Evolutionary conservation across 2,888 invertebrate species (phyloP).

Genomic region (Ommatoiulus sabulosus): DNA sequence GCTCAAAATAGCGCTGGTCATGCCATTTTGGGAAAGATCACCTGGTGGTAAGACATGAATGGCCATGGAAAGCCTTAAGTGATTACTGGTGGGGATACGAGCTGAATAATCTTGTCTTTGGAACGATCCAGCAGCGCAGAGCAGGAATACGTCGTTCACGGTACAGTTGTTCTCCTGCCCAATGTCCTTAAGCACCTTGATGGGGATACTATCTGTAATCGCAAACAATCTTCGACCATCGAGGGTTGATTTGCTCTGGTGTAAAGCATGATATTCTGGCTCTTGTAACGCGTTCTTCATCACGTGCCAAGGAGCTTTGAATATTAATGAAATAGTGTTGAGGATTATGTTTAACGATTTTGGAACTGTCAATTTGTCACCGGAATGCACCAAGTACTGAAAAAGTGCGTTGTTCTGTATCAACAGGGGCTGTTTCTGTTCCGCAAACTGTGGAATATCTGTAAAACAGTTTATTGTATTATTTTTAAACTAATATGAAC

Average conservation of each 20-base stretch:
- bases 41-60: neutral
- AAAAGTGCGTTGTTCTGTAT: neutral
- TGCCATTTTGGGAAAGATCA: neutral
- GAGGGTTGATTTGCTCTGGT: neutral
- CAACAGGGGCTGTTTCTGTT: neutral
- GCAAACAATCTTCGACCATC: constrained; percentile 35
- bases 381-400: neutral
- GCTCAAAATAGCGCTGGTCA: neutral
- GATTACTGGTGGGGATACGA: neutral
- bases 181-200: neutral
- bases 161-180: neutral
- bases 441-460: neutral
- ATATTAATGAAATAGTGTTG: neutral
- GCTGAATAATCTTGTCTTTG: neutral
- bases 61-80: neutral
- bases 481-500: neutral
- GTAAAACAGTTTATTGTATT: neutral
- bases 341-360: neutral
- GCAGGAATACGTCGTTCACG: neutral
- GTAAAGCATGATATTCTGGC: neutral
- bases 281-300: neutral
- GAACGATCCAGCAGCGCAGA: neutral
- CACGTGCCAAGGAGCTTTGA: neutral
- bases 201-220: neutral
- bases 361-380: neutral